Base-by-base conservation (phyloP, 1,140 invertebrate species). In the Drosophila sechellia region DNA sequence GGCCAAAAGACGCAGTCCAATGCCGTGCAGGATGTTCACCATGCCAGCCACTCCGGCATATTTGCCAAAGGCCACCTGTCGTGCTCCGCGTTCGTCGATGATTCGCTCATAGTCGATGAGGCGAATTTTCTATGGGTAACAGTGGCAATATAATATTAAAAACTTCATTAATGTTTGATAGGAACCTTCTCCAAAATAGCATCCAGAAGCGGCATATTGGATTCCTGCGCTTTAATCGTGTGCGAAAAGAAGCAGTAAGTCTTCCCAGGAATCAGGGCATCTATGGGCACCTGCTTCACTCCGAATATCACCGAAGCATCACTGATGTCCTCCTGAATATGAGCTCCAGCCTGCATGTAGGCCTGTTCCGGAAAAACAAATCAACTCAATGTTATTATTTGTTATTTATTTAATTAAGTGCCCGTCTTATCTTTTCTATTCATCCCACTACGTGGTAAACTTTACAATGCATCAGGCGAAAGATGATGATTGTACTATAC, bases 221-320 rank as follows among this genome's bases (percentile, higher is more conserved):
- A 96, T 90, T 99, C 97, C 92, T 99, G 99, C 0, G 98, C 99
- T 93, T 99, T 99, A 72, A 99, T 99, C 0, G 98, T 99, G 91
- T 99, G 99, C 1, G 98, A 99, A 92, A 99, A 99, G 92, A 99
- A 98, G 75, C 98, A 99, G 85, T 99, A 99, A 0, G 98, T 99
- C 92, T 99, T 99, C 78, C 99, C 96, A 0, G 98, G 97, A 58
- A 99, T 95, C 0, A 99, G 93, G 0, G 96, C 94, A 92, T 99
- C 99, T 10, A 99, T 95, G 0, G 99, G 98, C 1, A 98, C 97
- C 93, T 99, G 97, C 90, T 99, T 99, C 0, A 99, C 98, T 0
- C 98, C 99, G 81, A 99, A 98, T 53, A 99, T 98, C 0, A 99
- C 95, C 4, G 95, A 96, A 0, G 98, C 98, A 84, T 99, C 97